Evolutionary conservation across 2,113 vertebrate species (phyloP).

Genomic region (Caretta caretta): DNA sequence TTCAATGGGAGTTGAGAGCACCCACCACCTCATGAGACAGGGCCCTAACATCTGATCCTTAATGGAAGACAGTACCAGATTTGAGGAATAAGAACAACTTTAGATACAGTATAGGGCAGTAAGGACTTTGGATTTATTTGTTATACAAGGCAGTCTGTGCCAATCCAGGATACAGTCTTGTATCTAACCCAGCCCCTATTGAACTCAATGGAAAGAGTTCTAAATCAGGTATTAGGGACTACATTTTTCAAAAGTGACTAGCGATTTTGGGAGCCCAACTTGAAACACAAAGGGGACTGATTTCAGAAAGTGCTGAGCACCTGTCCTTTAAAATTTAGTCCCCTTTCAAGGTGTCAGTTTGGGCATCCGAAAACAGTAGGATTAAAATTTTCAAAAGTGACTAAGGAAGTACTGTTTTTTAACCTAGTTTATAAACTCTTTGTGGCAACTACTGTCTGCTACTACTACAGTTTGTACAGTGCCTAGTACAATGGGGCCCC

Average conservation of each 20-base stretch:
- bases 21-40: neutral
- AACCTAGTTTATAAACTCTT: neutral
- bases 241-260: accelerated
- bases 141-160: neutral
- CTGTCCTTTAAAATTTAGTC: neutral
- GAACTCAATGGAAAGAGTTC: neutral
- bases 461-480: accelerated
- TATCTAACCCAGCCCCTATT: neutral
- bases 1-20: neutral
- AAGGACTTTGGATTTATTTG: neutral
- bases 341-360: neutral
- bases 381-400: neutral
- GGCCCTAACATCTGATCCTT: conserved; percentile 19
- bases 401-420: neutral
- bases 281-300: neutral
- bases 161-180: neutral
- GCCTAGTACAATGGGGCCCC: neutral
- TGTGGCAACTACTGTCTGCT: accelerated
- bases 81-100: neutral
- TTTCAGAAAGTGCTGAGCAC: neutral
- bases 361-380: neutral
- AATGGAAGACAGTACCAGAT: neutral
- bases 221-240: neutral
- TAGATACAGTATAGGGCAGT: neutral
- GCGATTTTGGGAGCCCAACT: neutral